These are phyloP conservation scores for Helicorthomorpha holstii DNA, from an alignment of 1,140 invertebrate genomes.

Conservation along the genomic window DNA sequence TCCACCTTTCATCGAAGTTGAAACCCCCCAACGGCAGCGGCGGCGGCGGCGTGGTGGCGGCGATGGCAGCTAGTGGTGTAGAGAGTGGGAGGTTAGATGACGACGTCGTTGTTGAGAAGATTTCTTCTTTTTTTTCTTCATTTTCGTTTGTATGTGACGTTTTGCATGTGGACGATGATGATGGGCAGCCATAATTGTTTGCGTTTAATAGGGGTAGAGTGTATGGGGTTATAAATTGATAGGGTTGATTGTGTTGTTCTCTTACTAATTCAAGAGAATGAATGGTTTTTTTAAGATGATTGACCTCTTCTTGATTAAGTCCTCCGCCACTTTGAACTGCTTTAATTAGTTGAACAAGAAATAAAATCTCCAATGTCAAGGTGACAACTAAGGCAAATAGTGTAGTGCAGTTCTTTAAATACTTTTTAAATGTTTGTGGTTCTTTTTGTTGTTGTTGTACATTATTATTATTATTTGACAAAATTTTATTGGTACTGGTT, in stretches of 20 bases:
- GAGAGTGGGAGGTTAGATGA: not conserved
- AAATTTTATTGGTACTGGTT: not conserved
- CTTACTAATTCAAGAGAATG: not conserved
- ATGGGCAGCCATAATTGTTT: not conserved
- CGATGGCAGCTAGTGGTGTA: not conserved
- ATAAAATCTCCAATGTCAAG: not conserved
- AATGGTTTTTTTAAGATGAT: not conserved
- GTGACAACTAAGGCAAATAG: not conserved
- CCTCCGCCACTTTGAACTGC: not conserved
- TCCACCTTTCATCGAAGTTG: not conserved
- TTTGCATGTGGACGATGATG: not conserved
- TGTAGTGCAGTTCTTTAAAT: not conserved
- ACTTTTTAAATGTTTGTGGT: not conserved
- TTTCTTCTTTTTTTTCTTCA: not conserved
- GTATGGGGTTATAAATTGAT: not conserved
- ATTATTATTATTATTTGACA: not conserved
- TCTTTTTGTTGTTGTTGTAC: not conserved
- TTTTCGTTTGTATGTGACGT: not conserved
- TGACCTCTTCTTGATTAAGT: not conserved
- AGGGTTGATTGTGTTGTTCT: not conserved
- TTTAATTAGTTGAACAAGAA: not conserved
- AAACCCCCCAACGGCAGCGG: not conserved
- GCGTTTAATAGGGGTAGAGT: not conserved
- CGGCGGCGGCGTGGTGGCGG: not conserved
- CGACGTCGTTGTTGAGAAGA: not conserved